Conservation (phyloP, 1,140 invertebrate species). For the Eumeta japonica region DNA sequence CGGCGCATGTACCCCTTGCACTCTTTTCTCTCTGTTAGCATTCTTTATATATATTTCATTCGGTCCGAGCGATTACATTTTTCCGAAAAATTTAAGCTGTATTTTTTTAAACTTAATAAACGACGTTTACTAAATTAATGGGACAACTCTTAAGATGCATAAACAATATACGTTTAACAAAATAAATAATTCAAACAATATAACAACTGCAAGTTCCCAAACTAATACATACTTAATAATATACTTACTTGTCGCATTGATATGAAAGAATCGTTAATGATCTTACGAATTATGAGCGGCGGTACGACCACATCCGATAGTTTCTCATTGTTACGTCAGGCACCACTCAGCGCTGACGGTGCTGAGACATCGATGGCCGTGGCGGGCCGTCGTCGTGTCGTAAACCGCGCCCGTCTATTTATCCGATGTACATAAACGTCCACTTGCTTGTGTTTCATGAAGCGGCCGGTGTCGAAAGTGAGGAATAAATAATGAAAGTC, state of each 20-base stretch:
- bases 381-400: constrained; percentile 8
- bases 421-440: constrained; percentile 28
- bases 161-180: too few species aligned
- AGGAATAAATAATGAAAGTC: constrained; percentile 41
- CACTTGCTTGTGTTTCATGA: constrained; percentile 30
- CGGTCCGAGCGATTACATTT: too few species aligned
- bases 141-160: too few species aligned
- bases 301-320: too few species aligned
- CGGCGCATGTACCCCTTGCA: constrained; percentile 37
- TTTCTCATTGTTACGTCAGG: too few species aligned
- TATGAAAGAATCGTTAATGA: too few species aligned
- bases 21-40: too few species aligned
- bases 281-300: too few species aligned
- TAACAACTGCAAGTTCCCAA: background rate
- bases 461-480: constrained; percentile 18
- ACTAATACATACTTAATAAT: background rate
- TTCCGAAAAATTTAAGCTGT: background rate
- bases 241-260: background rate
- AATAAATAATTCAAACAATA: too few species aligned
- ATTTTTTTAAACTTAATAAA: background rate
- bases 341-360: too few species aligned
- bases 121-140: background rate
- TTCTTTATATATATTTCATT: too few species aligned
- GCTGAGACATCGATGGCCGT: too few species aligned
- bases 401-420: constrained; percentile 22